Base-by-base conservation (phyloP, 1,140 invertebrate genomes). In the Parasteatoda tepidariorum region DNA sequence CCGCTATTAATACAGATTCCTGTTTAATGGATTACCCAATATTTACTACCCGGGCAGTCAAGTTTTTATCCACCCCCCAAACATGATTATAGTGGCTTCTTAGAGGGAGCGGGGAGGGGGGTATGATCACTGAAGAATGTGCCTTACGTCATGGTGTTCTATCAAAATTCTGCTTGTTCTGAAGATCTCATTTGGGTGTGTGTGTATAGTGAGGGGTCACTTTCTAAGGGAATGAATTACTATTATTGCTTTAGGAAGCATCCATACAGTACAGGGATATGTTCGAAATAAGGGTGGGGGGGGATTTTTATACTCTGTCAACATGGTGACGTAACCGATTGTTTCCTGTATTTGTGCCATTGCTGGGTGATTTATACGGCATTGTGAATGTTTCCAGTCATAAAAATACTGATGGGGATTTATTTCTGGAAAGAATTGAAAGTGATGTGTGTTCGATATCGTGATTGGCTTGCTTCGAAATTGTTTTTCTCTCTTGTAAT, bases 91-190 rank as follows among this genome's bases (percentile, higher is more conserved):
- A 66, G 18, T 24, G 15, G 34, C n/a, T 31, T 9, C 57, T 3
- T 7, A 5, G 6, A 31, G 34, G 34, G 31, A 66, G 31, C 62
- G 34, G 18, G 31, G 15, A 11, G 26, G 15, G 9, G 28, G 24
- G 22, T 28, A 31, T 66, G 62, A 31, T 34, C 18, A 31, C n/a
- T 9, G 22, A 26, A 26, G 18, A 70, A 24, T 55, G 9, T 11
- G 55, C 55, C 6, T 74, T 28, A 74, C 55, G 71, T 74, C 71
- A 74, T 34, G 13, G 7, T 30, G 57, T 74, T 28, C 71, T 61
- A 74, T 61, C 71, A 61, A 74, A 74, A 61, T 74, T 74, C 71
- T 31, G 71, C 61, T 74, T 74, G 38, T 61, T 55, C 38, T 74
- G 71, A 57, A 57, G 71, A 34, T 57, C 26, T 3, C 15, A 18